phyloP scores from a whole-genome alignment of 2,113 vertebrate species.

The Tenebrosternarchus preto region DNA sequence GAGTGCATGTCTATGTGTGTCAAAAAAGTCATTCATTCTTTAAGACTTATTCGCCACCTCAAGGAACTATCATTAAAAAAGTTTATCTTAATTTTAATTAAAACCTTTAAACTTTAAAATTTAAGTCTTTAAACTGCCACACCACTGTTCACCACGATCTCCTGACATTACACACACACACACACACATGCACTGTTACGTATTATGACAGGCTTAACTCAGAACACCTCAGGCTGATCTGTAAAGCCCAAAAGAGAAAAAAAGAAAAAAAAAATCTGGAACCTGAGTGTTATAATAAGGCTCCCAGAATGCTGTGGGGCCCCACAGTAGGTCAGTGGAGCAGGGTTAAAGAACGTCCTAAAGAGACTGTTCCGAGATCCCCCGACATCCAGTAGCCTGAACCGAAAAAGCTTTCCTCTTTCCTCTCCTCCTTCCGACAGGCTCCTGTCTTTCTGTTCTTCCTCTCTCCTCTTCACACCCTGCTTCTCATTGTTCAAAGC shows the following conservation, averaged over 20 bases:
- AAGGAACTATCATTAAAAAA: background rate
- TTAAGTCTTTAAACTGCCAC: background rate
- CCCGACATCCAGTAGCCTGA: background rate
- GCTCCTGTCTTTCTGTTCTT: background rate
- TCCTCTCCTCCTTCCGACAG: background rate
- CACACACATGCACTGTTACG: background rate
- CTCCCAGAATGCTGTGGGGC: background rate
- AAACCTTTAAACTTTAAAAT: background rate
- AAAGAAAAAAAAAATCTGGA: background rate
- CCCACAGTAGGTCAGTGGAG: background rate
- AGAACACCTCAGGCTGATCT: background rate
- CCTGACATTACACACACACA: background rate
- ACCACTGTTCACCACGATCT: background rate
- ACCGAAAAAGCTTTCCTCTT: background rate
- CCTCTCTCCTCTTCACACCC: background rate
- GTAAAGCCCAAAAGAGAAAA: no score
- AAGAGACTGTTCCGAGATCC: background rate
- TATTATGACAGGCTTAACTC: background rate
- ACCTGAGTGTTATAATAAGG: background rate
- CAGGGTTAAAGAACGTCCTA: background rate
- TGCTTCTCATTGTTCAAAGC: background rate
- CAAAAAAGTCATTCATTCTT: background rate
- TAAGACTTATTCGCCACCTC: background rate
- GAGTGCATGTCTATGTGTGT: no score
- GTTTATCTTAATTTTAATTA: background rate